Conservation (phyloP, 2,888 invertebrate species). For the Eupithecia insigniata region DNA sequence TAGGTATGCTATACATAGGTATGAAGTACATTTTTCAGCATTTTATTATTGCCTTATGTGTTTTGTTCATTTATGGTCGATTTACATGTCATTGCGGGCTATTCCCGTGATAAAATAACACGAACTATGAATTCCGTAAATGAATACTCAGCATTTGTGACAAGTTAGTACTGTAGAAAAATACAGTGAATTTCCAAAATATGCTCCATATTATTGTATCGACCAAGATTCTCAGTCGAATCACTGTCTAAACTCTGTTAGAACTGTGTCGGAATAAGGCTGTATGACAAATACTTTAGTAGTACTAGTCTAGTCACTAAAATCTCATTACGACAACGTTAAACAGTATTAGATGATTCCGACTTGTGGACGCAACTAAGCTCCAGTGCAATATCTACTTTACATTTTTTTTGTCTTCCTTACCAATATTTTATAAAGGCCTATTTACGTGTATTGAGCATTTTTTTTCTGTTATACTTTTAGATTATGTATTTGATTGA, state of each 20-base stretch:
- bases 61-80: slow-evolving; percentile 55
- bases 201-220: slow-evolving; percentile 8
- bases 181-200: neutral
- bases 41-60: slow-evolving; percentile 54
- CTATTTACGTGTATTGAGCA: slow-evolving; percentile 63
- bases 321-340: slow-evolving; percentile 19
- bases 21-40: slow-evolving; percentile 64
- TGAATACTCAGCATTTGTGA: neutral
- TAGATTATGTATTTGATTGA: slow-evolving; percentile 53
- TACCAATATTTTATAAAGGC: slow-evolving; percentile 59
- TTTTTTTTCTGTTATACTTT: slow-evolving; percentile 65
- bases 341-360: slow-evolving; percentile 18
- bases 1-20: slow-evolving; percentile 46
- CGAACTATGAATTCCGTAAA: neutral
- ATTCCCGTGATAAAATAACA: slow-evolving; percentile 20
- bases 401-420: slow-evolving; percentile 64
- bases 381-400: slow-evolving; percentile 58
- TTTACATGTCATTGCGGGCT: slow-evolving; percentile 58
- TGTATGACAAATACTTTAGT: slow-evolving; percentile 31
- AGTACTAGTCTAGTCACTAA: slow-evolving; percentile 22
- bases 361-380: slow-evolving; percentile 15
- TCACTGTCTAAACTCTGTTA: slow-evolving; percentile 15
- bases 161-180: slow-evolving; percentile 3
- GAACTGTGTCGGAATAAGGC: slow-evolving; percentile 30
- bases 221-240: slow-evolving; percentile 22